Percentiles rank a stretch among this genome's conserved stretches.
These are phyloP conservation scores for Ascidia mentula DNA, from an alignment of 23 tunicate genomes.

Conservation along the genomic window DNA sequence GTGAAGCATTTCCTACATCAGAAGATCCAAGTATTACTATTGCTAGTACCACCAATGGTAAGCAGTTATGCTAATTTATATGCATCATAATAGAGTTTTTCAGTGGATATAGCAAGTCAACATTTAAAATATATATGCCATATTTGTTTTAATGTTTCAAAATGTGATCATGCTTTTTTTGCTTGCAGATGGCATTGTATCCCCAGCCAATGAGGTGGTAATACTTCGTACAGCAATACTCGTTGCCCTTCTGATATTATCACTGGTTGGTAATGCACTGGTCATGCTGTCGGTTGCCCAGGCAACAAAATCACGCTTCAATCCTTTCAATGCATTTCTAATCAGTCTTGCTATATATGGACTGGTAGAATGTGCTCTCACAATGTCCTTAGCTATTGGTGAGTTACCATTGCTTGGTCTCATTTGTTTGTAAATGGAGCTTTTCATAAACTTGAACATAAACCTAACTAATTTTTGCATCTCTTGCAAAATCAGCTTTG, in stretches of 20 bases:
- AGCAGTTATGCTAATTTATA: background rate
- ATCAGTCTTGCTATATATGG: slow-evolving; percentile 76
- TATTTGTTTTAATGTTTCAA: too few species aligned
- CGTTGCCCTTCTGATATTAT: slow-evolving; percentile 42
- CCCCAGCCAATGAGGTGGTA: slow-evolving; percentile 33
- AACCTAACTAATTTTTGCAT: too few species aligned
- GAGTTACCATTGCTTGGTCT: background rate
- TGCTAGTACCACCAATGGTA: background rate
- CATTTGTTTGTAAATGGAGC: background rate
- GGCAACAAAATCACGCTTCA: slow-evolving; percentile 29
- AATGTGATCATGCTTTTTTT: too few species aligned
- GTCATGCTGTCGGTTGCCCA: slow-evolving; percentile 58
- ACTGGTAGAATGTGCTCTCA: slow-evolving; percentile 75
- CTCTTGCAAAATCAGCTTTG: too few species aligned
- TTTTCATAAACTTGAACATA: too few species aligned
- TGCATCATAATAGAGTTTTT: too few species aligned
- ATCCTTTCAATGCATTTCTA: slow-evolving; percentile 73
- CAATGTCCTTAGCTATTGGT: slow-evolving; percentile 88
- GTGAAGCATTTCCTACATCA: background rate
- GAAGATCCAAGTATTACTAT: background rate
- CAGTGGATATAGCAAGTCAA: too few species aligned
- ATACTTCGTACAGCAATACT: slow-evolving; percentile 41
- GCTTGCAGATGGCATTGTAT: too few species aligned
- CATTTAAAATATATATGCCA: too few species aligned
- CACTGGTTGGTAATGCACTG: slow-evolving; percentile 73